A percentile compares a stretch with the other conserved stretches of the same genome.
These are phyloP conservation scores for Butorides virescens DNA, from an alignment of 2,113 vertebrate genomes.

Conservation along the genomic window DNA sequence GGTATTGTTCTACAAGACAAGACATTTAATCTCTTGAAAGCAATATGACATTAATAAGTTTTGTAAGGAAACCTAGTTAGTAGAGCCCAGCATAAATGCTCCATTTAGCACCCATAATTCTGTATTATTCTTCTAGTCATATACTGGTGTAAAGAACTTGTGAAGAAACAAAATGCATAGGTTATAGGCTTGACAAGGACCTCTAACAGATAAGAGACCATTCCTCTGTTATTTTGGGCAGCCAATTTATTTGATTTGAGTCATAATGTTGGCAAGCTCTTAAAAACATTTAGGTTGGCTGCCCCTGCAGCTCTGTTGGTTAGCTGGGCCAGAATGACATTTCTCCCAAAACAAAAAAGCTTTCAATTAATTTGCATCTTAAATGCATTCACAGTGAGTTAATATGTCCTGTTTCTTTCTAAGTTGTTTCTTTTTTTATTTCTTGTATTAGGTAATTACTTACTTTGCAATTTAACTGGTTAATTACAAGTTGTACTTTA, in stretches of 20 bases:
- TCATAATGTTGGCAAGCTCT: neutral
- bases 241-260: neutral
- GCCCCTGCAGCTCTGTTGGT: neutral
- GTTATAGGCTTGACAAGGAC: neutral
- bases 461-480: neutral
- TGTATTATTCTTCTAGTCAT: neutral
- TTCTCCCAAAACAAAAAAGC: neutral
- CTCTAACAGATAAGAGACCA: neutral
- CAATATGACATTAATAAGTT: neutral
- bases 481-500: neutral
- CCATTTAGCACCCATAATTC: neutral
- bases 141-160: neutral
- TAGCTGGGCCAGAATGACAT: neutral
- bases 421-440: neutral
- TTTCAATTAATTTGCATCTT: neutral
- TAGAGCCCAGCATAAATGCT: neutral
- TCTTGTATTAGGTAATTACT: neutral
- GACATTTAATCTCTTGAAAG: constrained; percentile 18
- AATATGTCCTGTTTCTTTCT: neutral
- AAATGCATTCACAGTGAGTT: neutral
- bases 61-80: neutral
- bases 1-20: constrained; percentile 35
- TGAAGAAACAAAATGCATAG: neutral
- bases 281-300: neutral
- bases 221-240: neutral